Conservation (phyloP, 2,797 vertebrate genomes). For the Sebastes itinus region DNA sequence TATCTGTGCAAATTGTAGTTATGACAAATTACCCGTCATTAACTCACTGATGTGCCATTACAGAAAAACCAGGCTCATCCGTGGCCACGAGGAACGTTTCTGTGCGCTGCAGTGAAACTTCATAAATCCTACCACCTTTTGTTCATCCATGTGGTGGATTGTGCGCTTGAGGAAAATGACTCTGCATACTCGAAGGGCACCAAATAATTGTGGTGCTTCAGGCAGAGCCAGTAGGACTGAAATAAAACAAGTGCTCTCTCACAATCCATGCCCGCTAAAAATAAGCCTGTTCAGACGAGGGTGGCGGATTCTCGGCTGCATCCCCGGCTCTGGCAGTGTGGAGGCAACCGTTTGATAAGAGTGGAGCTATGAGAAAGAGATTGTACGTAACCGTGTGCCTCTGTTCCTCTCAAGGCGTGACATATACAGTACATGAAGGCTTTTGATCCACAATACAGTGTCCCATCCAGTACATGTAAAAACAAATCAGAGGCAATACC, state of each 20-base stretch:
- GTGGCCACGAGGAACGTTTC: constrained; percentile 35
- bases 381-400: constrained; percentile 42
- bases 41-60: constrained; percentile 12
- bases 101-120: constrained; percentile 44
- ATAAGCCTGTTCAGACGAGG: constrained; percentile 78
- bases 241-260: constrained; percentile 83
- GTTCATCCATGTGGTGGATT: constrained; percentile 70
- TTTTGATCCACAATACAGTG: constrained; percentile 33
- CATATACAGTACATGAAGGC: constrained; percentile 8
- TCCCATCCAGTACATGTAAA: neutral
- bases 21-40: constrained; percentile 15
- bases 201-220: constrained; percentile 77
- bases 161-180: constrained; percentile 70
- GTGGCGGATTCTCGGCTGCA: constrained; percentile 74
- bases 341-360: constrained; percentile 72
- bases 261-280: constrained; percentile 80
- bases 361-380: constrained; percentile 49
- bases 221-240: constrained; percentile 74
- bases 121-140: constrained; percentile 70
- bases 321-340: constrained; percentile 66
- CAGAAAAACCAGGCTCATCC: constrained; percentile 28
- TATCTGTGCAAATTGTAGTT: neutral
- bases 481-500: neutral
- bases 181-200: constrained; percentile 66
- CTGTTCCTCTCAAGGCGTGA: constrained; percentile 38